A percentile compares a stretch with the other conserved stretches of the same genome.
These are phyloP conservation scores for Saturnia pavonia DNA, from an alignment of 2,888 invertebrate species.

Conservation along the genomic window DNA sequence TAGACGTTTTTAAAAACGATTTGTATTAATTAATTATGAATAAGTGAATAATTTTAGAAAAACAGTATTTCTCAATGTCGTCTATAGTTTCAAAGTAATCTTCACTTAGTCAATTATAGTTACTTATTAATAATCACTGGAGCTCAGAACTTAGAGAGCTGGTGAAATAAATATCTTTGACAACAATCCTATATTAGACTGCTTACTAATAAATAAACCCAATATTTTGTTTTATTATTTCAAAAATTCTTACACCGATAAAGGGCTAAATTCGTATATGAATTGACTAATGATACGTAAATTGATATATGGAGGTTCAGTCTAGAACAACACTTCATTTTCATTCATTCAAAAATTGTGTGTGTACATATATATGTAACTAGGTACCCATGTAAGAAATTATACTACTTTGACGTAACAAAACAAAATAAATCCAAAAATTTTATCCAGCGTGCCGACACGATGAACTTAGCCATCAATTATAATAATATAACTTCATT, in stretches of 20 bases:
- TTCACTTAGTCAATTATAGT: conserved; percentile 3
- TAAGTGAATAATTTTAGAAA: background rate
- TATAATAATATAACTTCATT: no score
- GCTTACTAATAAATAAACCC: no score
- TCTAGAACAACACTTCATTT: conserved; percentile 32
- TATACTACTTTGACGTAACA: no score
- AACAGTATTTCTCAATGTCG: background rate
- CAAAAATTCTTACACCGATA: background rate
- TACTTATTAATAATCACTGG: background rate
- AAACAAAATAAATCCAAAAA: no score
- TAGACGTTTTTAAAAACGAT: background rate
- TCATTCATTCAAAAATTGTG: background rate
- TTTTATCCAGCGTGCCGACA: no score
- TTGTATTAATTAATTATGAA: background rate
- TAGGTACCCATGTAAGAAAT: no score
- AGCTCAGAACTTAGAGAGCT: conserved; percentile 1
- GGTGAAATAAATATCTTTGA: background rate
- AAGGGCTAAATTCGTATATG: conserved; percentile 30
- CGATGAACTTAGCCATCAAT: no score
- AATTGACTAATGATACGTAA: conserved; percentile 35
- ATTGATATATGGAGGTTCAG: conserved; percentile 39
- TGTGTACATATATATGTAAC: no score
- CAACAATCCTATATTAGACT: background rate
- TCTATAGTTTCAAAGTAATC: background rate
- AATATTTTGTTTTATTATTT: background rate